phyloP scores from a whole-genome alignment of 2,113 vertebrate species.

The Forbesichthys papilliferus region DNA sequence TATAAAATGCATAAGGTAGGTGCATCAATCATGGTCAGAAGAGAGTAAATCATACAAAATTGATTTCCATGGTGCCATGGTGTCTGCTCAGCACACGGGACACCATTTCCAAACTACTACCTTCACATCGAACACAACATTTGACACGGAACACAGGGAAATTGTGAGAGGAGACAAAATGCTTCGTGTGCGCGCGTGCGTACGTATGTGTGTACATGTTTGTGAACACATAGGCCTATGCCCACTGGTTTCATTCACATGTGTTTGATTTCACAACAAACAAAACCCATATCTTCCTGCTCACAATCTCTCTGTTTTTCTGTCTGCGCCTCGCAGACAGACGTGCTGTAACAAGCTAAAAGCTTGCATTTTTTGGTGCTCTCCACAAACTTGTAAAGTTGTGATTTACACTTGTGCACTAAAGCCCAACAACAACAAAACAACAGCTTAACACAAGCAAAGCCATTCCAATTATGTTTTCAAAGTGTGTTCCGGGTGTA shows the following conservation, averaged over 20 bases:
- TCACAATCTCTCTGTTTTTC: constrained; percentile 18
- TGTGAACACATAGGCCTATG: not conserved
- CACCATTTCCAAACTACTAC: constrained; percentile 41
- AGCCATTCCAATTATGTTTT: constrained; percentile 58
- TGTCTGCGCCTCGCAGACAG: not conserved
- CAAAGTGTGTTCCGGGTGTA: constrained; percentile 26
- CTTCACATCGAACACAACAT: constrained; percentile 32
- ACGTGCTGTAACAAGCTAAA: constrained; percentile 5
- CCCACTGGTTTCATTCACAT: not conserved
- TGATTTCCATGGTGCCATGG: constrained; percentile 45
- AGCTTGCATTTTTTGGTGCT: constrained; percentile 33
- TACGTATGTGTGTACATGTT: constrained; percentile 19
- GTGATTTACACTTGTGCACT: constrained; percentile 63
- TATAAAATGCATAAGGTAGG: constrained; percentile 66
- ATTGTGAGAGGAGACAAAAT: not conserved
- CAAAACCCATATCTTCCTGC: constrained; percentile 8
- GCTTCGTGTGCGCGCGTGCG: not conserved
- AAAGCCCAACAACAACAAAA: constrained; percentile 19
- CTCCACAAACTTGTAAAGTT: constrained; percentile 61
- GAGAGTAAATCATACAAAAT: constrained; percentile 52
- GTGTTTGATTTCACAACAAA: constrained; percentile 15
- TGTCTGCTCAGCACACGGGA: constrained; percentile 34
- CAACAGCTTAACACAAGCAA: constrained; percentile 70
- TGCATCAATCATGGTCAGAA: constrained; percentile 61
- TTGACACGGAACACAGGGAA: constrained; percentile 36